Percentiles rank a stretch among this genome's conserved stretches.
Evolutionary conservation across 2,797 vertebrate genomes (phyloP).

Genomic region (Triplophysa bombifrons): DNA sequence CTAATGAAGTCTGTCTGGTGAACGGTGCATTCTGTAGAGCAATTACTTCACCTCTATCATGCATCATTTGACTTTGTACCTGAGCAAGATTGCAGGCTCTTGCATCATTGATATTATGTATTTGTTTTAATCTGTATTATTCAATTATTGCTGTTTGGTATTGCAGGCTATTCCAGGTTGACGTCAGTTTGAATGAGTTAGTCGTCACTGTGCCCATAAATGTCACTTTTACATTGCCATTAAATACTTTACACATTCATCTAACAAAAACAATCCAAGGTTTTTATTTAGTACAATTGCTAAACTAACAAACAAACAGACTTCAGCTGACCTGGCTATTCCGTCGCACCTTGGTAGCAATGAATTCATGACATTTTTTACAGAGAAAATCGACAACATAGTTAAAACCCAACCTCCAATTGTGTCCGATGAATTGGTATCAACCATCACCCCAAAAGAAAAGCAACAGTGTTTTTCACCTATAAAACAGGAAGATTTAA

Average conservation of each 20-base stretch:
- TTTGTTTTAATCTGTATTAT: slow-evolving; percentile 24
- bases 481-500: too few species aligned
- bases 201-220: slow-evolving; percentile 13
- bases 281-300: too few species aligned
- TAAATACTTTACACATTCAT: not conserved
- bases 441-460: too few species aligned
- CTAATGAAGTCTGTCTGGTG: slow-evolving; percentile 64
- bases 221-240: slow-evolving; percentile 17
- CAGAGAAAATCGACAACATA: too few species aligned
- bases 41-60: slow-evolving; percentile 46
- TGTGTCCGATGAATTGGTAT: too few species aligned
- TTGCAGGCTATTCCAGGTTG: not conserved
- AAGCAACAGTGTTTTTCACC: too few species aligned
- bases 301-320: too few species aligned
- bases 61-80: slow-evolving; percentile 30
- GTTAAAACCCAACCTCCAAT: too few species aligned
- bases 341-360: too few species aligned
- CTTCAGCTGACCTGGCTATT: too few species aligned
- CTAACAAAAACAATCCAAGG: too few species aligned
- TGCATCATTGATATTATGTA: slow-evolving; percentile 20
- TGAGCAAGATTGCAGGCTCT: slow-evolving; percentile 14
- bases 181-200: not conserved
- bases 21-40: slow-evolving; percentile 38
- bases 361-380: too few species aligned
- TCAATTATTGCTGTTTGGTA: slow-evolving; percentile 6